These are phyloP conservation scores for Myxocyprinus asiaticus DNA, from an alignment of 2,113 vertebrate genomes.

Conservation along the genomic window DNA sequence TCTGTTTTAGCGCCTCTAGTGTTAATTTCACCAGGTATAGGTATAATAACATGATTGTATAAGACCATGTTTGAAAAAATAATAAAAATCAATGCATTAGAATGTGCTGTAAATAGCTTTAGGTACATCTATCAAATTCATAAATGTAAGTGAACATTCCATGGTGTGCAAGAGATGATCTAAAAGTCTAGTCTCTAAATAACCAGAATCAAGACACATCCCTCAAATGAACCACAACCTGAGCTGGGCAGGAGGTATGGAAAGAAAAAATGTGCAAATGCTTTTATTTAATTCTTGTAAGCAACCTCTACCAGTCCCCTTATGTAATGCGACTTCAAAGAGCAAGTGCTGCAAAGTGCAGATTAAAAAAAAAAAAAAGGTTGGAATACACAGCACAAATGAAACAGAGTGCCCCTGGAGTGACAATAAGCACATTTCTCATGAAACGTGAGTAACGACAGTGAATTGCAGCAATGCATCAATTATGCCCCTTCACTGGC, in stretches of 20 bases:
- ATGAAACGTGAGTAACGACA: background rate
- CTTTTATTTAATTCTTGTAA: background rate
- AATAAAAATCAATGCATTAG: too few relatives aligned
- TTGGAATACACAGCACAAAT: conserved; percentile 44
- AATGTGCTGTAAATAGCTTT: too few relatives aligned
- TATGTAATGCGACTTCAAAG: conserved; percentile 42
- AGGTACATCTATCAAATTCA: too few relatives aligned
- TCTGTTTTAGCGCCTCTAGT: too few relatives aligned
- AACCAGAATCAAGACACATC: conserved; percentile 4
- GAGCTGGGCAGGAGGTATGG: background rate
- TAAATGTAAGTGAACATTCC: too few relatives aligned
- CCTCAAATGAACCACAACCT: background rate
- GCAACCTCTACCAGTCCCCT: conserved; percentile 45
- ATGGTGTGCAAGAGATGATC: too few relatives aligned
- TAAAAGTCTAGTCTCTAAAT: too few relatives aligned
- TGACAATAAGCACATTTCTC: conserved; percentile 28
- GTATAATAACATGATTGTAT: too few relatives aligned
- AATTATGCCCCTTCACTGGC: conserved; percentile 53
- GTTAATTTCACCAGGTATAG: too few relatives aligned
- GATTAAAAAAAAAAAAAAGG: conserved; percentile 51
- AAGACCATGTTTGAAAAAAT: too few relatives aligned
- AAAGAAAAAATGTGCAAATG: background rate
- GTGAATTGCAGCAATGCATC: conserved; percentile 47
- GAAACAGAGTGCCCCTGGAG: conserved; percentile 40
- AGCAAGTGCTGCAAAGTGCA: conserved; percentile 47